These are phyloP conservation scores for Garra rufa DNA, from an alignment of 2,113 vertebrate species.

Conservation along the genomic window DNA sequence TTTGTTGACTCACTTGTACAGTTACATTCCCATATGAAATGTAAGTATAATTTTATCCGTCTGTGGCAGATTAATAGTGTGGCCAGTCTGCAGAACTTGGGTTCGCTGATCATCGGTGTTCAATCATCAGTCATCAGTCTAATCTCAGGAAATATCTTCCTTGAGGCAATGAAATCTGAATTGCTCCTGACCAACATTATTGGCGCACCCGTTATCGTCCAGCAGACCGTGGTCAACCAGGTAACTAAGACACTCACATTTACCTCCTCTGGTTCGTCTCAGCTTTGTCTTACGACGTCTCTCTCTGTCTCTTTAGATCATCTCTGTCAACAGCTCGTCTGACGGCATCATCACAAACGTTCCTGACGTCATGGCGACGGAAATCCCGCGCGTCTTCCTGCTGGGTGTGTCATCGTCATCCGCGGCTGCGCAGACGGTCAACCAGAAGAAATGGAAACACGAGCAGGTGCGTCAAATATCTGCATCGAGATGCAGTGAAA, in stretches of 20 bases:
- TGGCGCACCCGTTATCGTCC: conserved; percentile 55
- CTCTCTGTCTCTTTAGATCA: conserved; percentile 63
- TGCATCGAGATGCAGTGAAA: not conserved
- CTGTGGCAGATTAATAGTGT: conserved; percentile 60
- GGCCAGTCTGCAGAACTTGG: conserved; percentile 49
- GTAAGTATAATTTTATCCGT: not conserved
- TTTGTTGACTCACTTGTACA: not conserved
- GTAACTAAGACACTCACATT: conserved; percentile 51
- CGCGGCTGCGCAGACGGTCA: conserved; percentile 48
- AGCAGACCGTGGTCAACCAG: conserved; percentile 66
- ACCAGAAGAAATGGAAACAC: conserved; percentile 71
- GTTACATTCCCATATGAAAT: not conserved
- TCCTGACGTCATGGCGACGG: conserved; percentile 64
- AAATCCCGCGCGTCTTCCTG: conserved; percentile 69
- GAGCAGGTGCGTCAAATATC: conserved; percentile 65
- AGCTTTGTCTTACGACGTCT: not conserved
- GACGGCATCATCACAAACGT: conserved; percentile 66
- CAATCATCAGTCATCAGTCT: conserved; percentile 42
- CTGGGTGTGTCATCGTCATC: conserved; percentile 41
- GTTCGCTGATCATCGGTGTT: conserved; percentile 69
- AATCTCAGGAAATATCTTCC: conserved; percentile 52
- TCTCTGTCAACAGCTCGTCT: conserved; percentile 49
- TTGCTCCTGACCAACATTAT: conserved; percentile 58
- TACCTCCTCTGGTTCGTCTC: not conserved
- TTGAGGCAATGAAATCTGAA: conserved; percentile 44